A percentile compares a stretch with the other conserved stretches of the same genome.
phyloP scores from a whole-genome alignment of 2,888 invertebrate species.

The Watsonalla cultraria region DNA sequence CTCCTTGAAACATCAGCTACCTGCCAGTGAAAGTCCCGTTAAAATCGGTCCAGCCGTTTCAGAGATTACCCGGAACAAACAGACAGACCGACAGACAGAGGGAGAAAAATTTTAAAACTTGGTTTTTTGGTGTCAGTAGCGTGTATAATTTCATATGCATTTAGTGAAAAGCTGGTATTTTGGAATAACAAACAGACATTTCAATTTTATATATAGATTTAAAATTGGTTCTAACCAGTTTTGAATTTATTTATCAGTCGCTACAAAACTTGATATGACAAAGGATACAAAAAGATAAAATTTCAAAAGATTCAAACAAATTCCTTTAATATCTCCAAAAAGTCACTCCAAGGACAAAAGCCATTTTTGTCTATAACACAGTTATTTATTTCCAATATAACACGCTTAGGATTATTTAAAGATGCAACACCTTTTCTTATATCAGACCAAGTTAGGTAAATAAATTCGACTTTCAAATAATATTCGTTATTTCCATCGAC shows the following conservation, averaged over 20 bases:
- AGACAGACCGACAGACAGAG: too few species aligned
- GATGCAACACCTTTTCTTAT: conserved; percentile 34
- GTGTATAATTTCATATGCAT: too few species aligned
- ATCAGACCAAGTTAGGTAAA: conserved; percentile 46
- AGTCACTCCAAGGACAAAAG: conserved; percentile 46
- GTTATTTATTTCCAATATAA: conserved; percentile 32
- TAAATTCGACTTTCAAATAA: conserved; percentile 49
- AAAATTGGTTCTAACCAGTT: too few species aligned
- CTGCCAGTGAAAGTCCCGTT: too few species aligned
- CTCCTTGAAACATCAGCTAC: too few species aligned
- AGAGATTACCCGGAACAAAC: too few species aligned
- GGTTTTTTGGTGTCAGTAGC: too few species aligned
- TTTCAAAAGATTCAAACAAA: neutral
- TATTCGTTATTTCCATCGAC: conserved; percentile 24
- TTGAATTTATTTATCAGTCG: neutral
- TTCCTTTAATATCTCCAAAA: conserved; percentile 22
- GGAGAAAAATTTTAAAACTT: too few species aligned
- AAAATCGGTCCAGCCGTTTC: too few species aligned
- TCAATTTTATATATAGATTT: too few species aligned
- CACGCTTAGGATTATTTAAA: conserved; percentile 29
- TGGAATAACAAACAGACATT: too few species aligned
- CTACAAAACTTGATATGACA: neutral
- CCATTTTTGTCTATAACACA: conserved; percentile 37
- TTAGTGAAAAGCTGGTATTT: too few species aligned
- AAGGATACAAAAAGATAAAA: neutral